Conservation (phyloP, 2,888 invertebrate species). For the Villa cingulata region DNA sequence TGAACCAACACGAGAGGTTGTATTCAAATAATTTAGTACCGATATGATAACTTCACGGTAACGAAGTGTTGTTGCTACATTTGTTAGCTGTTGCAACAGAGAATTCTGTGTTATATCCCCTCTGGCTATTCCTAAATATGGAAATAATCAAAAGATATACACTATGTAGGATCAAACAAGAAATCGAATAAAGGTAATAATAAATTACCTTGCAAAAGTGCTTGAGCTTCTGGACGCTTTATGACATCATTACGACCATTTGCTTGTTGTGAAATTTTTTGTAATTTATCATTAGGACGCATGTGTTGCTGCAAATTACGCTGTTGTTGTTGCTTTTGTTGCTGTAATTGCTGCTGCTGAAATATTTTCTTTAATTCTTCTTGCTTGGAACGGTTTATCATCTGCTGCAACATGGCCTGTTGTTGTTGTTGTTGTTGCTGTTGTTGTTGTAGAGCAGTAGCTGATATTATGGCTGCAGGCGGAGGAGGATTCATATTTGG, state of each 20-base stretch:
- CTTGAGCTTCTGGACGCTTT: constrained; percentile 61
- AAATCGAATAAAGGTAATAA: no score
- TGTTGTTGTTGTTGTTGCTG: constrained; percentile 14
- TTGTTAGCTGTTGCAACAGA: constrained; percentile 60
- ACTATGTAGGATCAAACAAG: no score
- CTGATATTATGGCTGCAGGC: neutral
- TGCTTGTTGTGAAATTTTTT: constrained; percentile 3
- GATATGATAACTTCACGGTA: constrained; percentile 58
- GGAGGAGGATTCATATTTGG: neutral
- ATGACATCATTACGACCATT: constrained; percentile 39
- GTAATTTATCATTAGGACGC: constrained; percentile 2
- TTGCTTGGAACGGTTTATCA: constrained; percentile 7
- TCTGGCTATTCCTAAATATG: constrained; percentile 52
- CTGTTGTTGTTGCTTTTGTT: constrained; percentile 21
- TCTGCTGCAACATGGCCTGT: constrained; percentile 6
- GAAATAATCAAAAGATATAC: no score
- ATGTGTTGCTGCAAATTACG: constrained; percentile 12
- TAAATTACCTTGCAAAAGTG: constrained; percentile 63
- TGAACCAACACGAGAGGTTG: constrained; percentile 13
- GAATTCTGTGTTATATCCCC: constrained; percentile 66
- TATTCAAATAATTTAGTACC: constrained; percentile 36
- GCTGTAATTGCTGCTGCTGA: constrained; percentile 13
- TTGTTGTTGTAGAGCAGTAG: constrained; percentile 3
- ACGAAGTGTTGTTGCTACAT: constrained; percentile 58
- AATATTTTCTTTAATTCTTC: constrained; percentile 6